phyloP scores from a whole-genome alignment of 2,797 vertebrate genomes.

The Pangasius sanitwongsei region DNA sequence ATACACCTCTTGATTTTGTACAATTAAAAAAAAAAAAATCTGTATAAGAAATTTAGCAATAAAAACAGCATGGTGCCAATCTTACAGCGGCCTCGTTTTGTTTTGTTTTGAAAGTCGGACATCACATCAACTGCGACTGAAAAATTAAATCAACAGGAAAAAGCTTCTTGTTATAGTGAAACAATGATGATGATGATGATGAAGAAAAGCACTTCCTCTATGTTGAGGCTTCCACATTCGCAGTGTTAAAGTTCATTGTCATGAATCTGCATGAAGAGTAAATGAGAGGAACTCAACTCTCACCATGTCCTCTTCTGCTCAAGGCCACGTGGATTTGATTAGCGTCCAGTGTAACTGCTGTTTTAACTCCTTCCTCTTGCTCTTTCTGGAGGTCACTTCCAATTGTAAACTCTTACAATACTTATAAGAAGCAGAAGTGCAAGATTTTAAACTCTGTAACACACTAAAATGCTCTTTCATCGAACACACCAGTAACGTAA shows the following conservation, averaged over 20 bases:
- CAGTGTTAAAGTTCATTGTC: not conserved
- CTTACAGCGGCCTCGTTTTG: not conserved
- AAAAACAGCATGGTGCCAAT: conserved; percentile 86
- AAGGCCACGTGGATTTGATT: too few species aligned
- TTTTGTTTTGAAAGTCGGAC: not conserved
- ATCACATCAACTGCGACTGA: not conserved
- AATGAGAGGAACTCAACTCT: too few species aligned
- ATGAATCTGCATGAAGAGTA: not conserved
- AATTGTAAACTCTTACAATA: not conserved
- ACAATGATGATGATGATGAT: not conserved
- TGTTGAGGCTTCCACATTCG: not conserved
- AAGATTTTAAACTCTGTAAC: not conserved
- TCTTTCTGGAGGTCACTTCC: not conserved
- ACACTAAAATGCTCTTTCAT: not conserved
- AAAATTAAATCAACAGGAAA: not conserved
- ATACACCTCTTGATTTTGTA: conserved; percentile 80
- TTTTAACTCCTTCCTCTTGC: not conserved
- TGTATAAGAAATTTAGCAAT: conserved; percentile 80
- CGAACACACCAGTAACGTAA: not conserved
- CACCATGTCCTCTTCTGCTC: too few species aligned
- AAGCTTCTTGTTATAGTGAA: not conserved
- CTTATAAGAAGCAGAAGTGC: not conserved
- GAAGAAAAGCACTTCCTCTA: not conserved
- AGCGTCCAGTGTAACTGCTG: not conserved
- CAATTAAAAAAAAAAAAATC: conserved; percentile 61